A percentile compares a stretch with the other conserved stretches of the same genome.
Evolutionary conservation across 2,888 invertebrate species (phyloP).

Genomic region (Catocala sponsa): DNA sequence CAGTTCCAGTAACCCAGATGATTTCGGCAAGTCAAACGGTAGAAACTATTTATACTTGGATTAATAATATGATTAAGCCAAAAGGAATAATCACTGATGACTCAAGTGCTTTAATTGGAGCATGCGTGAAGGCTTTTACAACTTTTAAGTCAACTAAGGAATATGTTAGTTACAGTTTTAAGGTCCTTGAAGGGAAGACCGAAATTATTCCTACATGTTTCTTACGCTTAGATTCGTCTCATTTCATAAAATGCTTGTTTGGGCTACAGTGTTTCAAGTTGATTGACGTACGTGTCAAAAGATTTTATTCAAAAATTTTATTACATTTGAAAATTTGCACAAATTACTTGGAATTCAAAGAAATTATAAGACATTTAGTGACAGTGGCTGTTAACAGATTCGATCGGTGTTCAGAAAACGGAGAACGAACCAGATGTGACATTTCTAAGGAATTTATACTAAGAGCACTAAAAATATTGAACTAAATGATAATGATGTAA

Average conservation of each 20-base stretch:
- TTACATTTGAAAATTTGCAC: conserved; percentile 18
- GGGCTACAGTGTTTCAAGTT: conserved; percentile 20
- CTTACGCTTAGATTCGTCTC: conserved; percentile 24
- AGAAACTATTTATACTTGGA: conserved; percentile 18
- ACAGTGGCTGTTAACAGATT: conserved; percentile 22
- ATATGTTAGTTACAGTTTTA: conserved; percentile 16
- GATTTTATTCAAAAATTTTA: conserved; percentile 16
- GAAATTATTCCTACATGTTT: conserved; percentile 13
- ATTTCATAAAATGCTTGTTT: conserved; percentile 24
- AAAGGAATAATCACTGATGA: conserved; percentile 22
- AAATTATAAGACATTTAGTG: conserved; percentile 21
- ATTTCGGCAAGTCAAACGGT: conserved; percentile 20
- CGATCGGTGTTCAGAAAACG: conserved; percentile 15
- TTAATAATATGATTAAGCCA: conserved; percentile 9
- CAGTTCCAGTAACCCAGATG: conserved; percentile 14
- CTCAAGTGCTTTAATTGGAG: conserved; percentile 25
- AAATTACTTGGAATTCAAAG: conserved; percentile 13
- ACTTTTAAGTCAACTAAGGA: conserved; percentile 17
- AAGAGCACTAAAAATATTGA: conserved; percentile 4
- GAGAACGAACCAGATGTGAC: conserved; percentile 21
- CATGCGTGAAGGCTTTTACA: conserved; percentile 22
- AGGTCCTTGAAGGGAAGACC: conserved; percentile 8
- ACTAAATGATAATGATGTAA: conserved; percentile 14
- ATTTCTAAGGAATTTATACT: conserved; percentile 23
- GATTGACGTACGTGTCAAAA: conserved; percentile 19